Evolutionary conservation across 2,888 invertebrate genomes (phyloP), one percentile per base, ranked within the genome.

Genomic region (Icerya purchasi): DNA sequence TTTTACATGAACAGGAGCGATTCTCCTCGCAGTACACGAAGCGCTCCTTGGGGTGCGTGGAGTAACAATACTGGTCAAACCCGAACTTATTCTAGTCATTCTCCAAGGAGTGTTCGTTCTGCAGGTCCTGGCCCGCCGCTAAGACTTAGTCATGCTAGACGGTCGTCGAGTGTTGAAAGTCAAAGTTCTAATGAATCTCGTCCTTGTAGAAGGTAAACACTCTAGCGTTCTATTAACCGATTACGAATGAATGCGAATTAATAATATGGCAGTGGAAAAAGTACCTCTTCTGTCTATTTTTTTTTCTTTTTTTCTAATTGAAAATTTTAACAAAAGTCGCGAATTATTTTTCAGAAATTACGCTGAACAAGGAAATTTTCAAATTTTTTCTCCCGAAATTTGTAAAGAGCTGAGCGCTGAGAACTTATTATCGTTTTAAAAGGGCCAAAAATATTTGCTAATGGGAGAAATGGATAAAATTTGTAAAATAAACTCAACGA

Each of bases 101-200:
- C 83, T 2, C 88, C 88, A 61, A 77, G 87, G 53, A 87, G 87
- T 36, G 84, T 87, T 57, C 79, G 86, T 53, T 86, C 86, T 24
- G 85, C 84, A 2, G 65, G 58, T 60, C 61, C 61, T 62, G 58
- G 60, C 61, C 61, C 61, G 1, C 63, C 59, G 56, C 61, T 62
- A 22, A 61, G 61, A 21, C 60, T 57, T 53, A 65, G 54, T 60
- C 65, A 57, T 59, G 58, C 62, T n/a, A 56, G 62, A 24, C 65
- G 72, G 23, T 71, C 72, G 0, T 86, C 87, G 60, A 87, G 87
- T 65, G 84, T 89, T 24, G 90, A 90, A 72, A 89, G 89, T 68
- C 89, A 88, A 72, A 89, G 88, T 71, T 88, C 88, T 24, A 86
- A 84, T 65, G 90, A 90, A 70, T 86, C 85, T 5, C 76, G 84